Percentiles rank a stretch among this genome's conserved stretches.
phyloP scores from a whole-genome alignment of 2,113 vertebrate species.

The Octodon degus region DNA sequence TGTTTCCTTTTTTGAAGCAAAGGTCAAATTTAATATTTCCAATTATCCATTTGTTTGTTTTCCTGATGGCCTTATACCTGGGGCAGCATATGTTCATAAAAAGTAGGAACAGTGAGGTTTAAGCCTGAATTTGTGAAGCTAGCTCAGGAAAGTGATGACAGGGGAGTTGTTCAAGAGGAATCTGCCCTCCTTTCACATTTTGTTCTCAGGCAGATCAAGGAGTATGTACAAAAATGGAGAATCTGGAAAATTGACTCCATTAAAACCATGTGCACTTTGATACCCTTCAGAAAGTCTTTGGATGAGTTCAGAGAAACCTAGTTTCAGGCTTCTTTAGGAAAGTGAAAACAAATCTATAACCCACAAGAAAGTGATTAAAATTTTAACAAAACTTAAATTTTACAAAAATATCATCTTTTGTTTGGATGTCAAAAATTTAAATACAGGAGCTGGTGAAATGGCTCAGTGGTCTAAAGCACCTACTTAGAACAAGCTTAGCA shows the following conservation, averaged over 20 bases:
- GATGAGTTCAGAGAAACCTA: not conserved
- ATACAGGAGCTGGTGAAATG: too few species aligned
- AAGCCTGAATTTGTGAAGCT: not conserved
- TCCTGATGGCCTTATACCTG: not conserved
- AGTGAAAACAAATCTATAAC: not conserved
- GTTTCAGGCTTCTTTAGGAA: not conserved
- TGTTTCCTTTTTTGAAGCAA: not conserved
- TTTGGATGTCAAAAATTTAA: constrained; percentile 27
- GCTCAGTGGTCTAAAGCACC: too few species aligned
- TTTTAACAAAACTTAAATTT: constrained; percentile 26
- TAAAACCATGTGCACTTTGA: not conserved
- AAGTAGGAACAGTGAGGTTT: too few species aligned
- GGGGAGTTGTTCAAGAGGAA: not conserved
- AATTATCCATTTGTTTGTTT: not conserved
- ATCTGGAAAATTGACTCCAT: not conserved
- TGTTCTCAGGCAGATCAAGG: not conserved
- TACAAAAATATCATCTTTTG: not conserved
- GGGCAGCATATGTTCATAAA: not conserved
- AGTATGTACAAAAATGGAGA: not conserved
- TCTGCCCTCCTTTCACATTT: not conserved
- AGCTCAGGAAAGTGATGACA: not conserved
- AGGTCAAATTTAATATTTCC: not conserved
- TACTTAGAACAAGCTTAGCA: too few species aligned
- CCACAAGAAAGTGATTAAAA: not conserved
- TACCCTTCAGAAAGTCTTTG: not conserved